phyloP scores from a whole-genome alignment of 2,113 vertebrate genomes.

The Periophthalmus modestus region DNA sequence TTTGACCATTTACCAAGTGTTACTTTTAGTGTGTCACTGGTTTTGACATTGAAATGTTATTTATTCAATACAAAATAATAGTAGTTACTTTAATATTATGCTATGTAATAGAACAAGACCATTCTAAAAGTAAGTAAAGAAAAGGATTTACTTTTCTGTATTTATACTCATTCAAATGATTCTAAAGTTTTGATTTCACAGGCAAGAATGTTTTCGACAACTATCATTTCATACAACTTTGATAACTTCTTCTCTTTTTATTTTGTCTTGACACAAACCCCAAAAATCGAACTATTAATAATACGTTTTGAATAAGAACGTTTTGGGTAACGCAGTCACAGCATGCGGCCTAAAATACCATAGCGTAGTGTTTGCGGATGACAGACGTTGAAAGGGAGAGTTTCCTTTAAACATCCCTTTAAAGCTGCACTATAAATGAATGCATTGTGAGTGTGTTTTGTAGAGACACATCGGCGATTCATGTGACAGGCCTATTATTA shows the following conservation, averaged over 20 bases:
- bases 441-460: not conserved
- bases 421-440: not conserved
- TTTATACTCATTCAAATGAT: no score
- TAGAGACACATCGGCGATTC: not conserved
- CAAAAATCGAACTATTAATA: no score
- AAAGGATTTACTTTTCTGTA: no score
- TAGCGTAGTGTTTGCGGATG: not conserved
- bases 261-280: not conserved
- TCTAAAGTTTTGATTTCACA: no score
- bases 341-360: not conserved
- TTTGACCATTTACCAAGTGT: no score
- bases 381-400: not conserved
- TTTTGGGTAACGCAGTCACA: not conserved
- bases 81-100: no score
- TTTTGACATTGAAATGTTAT: no score
- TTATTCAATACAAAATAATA: no score
- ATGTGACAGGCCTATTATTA: constrained; percentile 5
- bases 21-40: no score
- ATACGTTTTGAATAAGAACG: not conserved
- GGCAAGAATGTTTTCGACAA: no score
- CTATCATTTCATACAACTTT: not conserved
- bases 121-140: no score
- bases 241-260: not conserved
- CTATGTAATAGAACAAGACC: no score
- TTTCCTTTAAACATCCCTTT: constrained; percentile 1